These are phyloP conservation scores for Leptinotarsa haldemani DNA, from an alignment of 2,888 invertebrate species.

Conservation along the genomic window DNA sequence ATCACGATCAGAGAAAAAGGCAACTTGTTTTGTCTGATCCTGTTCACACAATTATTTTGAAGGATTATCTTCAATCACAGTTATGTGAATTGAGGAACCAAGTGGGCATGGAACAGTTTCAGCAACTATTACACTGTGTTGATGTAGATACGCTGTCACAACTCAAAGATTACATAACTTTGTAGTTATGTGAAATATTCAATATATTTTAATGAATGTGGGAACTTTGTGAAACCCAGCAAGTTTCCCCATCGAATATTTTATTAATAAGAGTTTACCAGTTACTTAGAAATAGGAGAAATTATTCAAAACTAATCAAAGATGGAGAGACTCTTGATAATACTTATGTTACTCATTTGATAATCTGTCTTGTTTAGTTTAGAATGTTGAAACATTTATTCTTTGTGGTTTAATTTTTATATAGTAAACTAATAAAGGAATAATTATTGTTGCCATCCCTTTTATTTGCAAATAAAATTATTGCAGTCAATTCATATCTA, in stretches of 20 bases:
- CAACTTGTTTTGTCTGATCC: constrained; percentile 80
- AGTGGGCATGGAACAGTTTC: constrained; percentile 81
- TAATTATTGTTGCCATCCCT: constrained; percentile 1
- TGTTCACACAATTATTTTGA: constrained; percentile 81
- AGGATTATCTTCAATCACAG: constrained; percentile 78
- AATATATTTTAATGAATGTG: constrained; percentile 11
- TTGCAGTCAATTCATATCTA: no score
- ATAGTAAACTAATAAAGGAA: constrained; percentile 13
- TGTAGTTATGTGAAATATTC: constrained; percentile 20
- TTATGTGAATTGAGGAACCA: constrained; percentile 77
- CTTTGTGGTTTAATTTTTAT: constrained; percentile 1
- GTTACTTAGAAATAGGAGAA: neutral
- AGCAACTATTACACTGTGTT: constrained; percentile 78
- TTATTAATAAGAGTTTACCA: constrained; percentile 6
- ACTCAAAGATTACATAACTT: constrained; percentile 68
- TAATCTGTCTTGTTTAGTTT: neutral
- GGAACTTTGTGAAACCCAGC: neutral
- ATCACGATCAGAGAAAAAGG: constrained; percentile 80
- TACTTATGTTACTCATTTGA: neutral
- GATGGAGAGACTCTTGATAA: no score
- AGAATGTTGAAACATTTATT: neutral
- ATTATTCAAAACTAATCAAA: neutral
- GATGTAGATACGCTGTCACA: constrained; percentile 77
- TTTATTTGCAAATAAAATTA: neutral
- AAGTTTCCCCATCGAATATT: neutral